These are phyloP conservation scores for Planococcus citri DNA, from an alignment of 1,140 invertebrate species.

Conservation along the genomic window DNA sequence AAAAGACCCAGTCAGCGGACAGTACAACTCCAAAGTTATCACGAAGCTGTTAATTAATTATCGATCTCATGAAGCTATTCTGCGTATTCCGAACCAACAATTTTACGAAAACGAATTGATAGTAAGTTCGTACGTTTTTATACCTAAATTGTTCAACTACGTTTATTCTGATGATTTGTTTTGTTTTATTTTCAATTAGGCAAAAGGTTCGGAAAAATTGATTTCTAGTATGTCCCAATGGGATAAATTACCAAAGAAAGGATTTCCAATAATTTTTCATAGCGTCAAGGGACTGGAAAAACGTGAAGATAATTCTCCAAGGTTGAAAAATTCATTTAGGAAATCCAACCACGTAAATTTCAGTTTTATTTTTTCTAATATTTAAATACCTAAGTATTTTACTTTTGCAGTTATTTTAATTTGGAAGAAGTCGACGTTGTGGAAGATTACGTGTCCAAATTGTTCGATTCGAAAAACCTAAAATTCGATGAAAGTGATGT, in stretches of 20 bases:
- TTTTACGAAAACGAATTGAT: slow-evolving; percentile 69
- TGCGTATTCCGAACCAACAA: slow-evolving; percentile 57
- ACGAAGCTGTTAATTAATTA: slow-evolving; percentile 64
- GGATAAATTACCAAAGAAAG: neutral
- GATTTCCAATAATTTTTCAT: slow-evolving; percentile 49
- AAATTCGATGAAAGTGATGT: slow-evolving; percentile 42
- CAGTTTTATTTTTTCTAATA: neutral
- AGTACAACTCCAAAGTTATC: slow-evolving; percentile 53
- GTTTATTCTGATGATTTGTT: too few species aligned
- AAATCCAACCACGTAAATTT: too few species aligned
- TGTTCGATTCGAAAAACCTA: neutral
- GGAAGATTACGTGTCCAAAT: neutral
- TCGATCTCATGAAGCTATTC: slow-evolving; percentile 62
- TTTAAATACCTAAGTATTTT: neutral
- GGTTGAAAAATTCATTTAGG: neutral
- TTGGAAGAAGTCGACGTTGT: neutral
- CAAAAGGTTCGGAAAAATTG: neutral
- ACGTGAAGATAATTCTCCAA: slow-evolving; percentile 50
- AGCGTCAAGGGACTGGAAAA: slow-evolving; percentile 64
- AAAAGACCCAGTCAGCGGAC: slow-evolving; percentile 33
- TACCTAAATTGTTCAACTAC: slow-evolving; percentile 27
- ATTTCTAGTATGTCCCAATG: neutral
- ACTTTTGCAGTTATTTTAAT: slow-evolving; percentile 4
- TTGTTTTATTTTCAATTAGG: neutral
- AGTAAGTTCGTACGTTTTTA: too few species aligned